Percentiles rank a stretch among this genome's conserved stretches.
Conservation (phyloP, 2,113 vertebrate species). For the Aspiorhynchus laticeps region DNA sequence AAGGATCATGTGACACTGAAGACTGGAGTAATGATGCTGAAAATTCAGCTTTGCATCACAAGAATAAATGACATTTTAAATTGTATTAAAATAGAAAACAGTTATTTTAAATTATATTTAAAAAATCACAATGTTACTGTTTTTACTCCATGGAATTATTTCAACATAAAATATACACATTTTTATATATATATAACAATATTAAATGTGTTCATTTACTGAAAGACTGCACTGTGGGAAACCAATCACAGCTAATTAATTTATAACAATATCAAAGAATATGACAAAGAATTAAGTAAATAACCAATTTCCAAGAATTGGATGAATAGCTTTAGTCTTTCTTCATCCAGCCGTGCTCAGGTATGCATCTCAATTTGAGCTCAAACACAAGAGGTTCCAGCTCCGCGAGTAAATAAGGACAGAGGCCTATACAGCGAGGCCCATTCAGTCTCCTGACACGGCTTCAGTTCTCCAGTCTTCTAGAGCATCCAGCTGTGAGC, state of each 20-base stretch:
- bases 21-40: too few relatives aligned
- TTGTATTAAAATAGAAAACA: too few relatives aligned
- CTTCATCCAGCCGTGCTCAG: constrained; percentile 38
- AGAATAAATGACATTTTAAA: too few relatives aligned
- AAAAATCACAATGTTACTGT: too few relatives aligned
- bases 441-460: constrained; percentile 49
- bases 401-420: constrained; percentile 41
- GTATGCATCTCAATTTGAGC: constrained; percentile 48
- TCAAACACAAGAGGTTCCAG: constrained; percentile 33
- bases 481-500: constrained; percentile 57
- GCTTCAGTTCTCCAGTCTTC: constrained; percentile 42
- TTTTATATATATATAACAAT: too few relatives aligned
- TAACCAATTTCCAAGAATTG: constrained; percentile 23
- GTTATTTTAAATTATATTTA: too few relatives aligned
- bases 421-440: constrained; percentile 37
- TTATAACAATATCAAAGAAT: constrained; percentile 11
- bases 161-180: too few relatives aligned
- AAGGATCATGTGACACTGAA: too few relatives aligned
- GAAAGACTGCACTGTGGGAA: constrained; percentile 27
- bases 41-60: too few relatives aligned
- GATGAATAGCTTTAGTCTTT: constrained; percentile 38
- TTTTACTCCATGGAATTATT: too few relatives aligned
- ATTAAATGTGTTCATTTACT: neutral
- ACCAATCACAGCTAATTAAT: constrained; percentile 33
- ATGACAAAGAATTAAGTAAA: constrained; percentile 30